Base-by-base conservation (phyloP, 2,888 invertebrate species). In the Escarpia spicata region DNA sequence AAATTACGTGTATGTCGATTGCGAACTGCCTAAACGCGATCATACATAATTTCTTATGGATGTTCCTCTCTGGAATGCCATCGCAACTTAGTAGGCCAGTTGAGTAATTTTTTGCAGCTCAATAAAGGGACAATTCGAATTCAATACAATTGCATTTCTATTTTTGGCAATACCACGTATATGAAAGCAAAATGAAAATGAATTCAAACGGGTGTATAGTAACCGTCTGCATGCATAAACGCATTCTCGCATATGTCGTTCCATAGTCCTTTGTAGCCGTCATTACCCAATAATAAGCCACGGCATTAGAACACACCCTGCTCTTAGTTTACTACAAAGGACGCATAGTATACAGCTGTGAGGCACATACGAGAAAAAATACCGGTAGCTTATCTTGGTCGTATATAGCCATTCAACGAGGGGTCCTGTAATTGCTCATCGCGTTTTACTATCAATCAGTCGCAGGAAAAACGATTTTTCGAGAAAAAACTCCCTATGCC, bases 271-370 rank as follows among this genome's bases (percentile, higher is more conserved):
- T 75, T 75, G 75, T n/a, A n/a, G 75, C 0, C 6, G n/a, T 15
- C 26, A 75, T 75, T 75, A 75, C 6, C 6, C n/a, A 19, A 26
- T 75, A 19, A 75, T 6, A 75, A 26, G 75, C 75, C 19, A 26
- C 26, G 26, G 26, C 19, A 75, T 19, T 75, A 75, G 75, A 75
- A 75, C 15, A 75, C 6, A 75, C 75, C 4, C 75, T 75, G 75
- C 26, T 75, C 75, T 75, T 75, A 75, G n/a, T n/a, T 75, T 75
- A 75, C 75, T 75, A 75, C n/a, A 75, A 75, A 75, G 75, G 75
- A 75, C 19, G 26, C 75, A 75, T 26, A 75, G 75, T 75, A 75
- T 75, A 26, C 19, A 19, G 75, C 75, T 75, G 75, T 1, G 75
- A 75, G 75, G 75, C n/a, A 75, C 15, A 15, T 75, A 75, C 2